Evolutionary conservation across 2,888 invertebrate genomes (phyloP), one percentile per base, ranked within the genome.

Genomic region (Periphyllus acericola): DNA sequence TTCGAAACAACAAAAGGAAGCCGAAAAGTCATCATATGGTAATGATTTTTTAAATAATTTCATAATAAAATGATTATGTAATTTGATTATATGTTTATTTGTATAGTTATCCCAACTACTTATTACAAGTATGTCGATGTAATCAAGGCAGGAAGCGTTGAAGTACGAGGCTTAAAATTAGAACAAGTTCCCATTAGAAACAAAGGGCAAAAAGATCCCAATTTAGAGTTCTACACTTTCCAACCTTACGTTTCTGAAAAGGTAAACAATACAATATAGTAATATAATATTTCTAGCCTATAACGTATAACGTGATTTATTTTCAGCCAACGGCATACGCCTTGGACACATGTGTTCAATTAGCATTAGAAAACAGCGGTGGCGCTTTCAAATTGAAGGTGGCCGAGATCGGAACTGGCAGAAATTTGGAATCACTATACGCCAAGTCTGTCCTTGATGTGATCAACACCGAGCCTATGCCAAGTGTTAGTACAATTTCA

Each of bases 181-280:
- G 76, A 83, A 46, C 82, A 32, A 17, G 78, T 75, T 40, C 71
- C 75, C 17, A 19, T 88, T 11, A 79, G 79, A 46, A 84, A 79
- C 21, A 72, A 83, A 76, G 71, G 55, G 5, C 84, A 89, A 71
- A 89, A 83, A 29, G 55, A 89, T 36, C 98, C 98, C 52, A 95
- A 95, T 90, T 92, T 97, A 32, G 98, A 98, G 92, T 94, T 94
- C 90, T 97, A 96, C 92, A 92, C 93, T 82, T 98, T 98, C 91
- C 93, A 96, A 89, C 96, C 98, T 3, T 95, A 96, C 91, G 93
- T 94, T 90, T 94, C 88, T n/a, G 89, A 89, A 40, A 90, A 90
- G 89, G 90, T 90, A 84, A 71, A 29, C 11, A 46, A 19, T 21
- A n/a, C n/a, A n/a, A 29, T 29, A 34, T 5, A 68, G 4, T 29